Evolutionary conservation across 2,113 vertebrate species (phyloP).

Genomic region (Gavia stellata): DNA sequence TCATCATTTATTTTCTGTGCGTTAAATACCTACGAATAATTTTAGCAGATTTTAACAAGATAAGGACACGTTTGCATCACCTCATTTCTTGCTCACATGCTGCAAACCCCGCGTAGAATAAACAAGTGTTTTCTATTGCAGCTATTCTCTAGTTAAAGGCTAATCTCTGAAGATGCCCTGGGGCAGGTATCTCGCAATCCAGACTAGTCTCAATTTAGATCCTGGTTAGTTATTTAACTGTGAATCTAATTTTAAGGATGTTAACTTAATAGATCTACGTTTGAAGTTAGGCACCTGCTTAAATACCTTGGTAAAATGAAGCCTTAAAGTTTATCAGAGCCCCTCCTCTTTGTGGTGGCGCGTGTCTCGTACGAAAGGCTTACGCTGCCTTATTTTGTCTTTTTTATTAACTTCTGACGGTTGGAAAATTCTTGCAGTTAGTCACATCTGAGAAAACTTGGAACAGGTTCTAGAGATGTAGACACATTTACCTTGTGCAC

Average conservation of each 20-base stretch:
- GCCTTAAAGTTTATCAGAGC: not conserved
- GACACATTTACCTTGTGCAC: conserved; percentile 65
- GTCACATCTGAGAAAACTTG: conserved; percentile 75
- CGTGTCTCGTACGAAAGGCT: not conserved
- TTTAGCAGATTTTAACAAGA: not conserved
- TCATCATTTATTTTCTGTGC: not conserved
- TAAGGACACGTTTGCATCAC: not conserved
- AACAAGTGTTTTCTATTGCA: not conserved
- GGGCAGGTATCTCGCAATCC: not conserved
- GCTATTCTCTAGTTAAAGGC: not conserved
- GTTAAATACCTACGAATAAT: not conserved
- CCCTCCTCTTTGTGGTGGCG: not conserved
- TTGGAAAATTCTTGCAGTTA: conserved; percentile 68
- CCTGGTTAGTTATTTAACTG: not conserved
- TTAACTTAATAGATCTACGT: not conserved
- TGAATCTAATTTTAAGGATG: not conserved
- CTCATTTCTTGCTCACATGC: not conserved
- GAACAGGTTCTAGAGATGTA: conserved; percentile 69
- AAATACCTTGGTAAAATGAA: not conserved
- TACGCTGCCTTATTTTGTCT: not conserved
- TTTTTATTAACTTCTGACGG: conserved; percentile 52
- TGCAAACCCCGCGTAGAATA: not conserved
- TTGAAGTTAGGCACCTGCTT: not conserved
- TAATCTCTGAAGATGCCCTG: not conserved
- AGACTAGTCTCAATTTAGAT: not conserved